These are phyloP conservation scores for Lagorchestes hirsutus DNA, from an alignment of 2,797 vertebrate genomes.

Conservation along the genomic window DNA sequence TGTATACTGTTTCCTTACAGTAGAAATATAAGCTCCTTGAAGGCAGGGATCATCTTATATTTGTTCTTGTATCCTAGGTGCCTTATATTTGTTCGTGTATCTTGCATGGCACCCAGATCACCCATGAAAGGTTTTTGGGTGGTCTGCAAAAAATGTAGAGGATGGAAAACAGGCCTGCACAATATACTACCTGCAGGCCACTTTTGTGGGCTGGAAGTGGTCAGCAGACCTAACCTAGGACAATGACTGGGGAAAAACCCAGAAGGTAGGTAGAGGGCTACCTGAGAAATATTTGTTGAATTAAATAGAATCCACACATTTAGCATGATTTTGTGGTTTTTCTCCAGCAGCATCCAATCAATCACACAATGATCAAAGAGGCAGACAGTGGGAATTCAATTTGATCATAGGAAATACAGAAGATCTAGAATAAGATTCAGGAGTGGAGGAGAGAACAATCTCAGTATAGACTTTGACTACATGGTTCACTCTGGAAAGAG, in stretches of 20 bases:
- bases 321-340: neutral
- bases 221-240: neutral
- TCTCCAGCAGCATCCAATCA: neutral
- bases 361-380: neutral
- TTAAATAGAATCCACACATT: neutral
- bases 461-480: neutral
- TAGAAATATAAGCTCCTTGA: neutral
- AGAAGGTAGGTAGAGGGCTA: neutral
- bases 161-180: no score
- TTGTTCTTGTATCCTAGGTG: neutral
- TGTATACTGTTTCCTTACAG: neutral
- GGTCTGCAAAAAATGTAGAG: no score
- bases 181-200: no score
- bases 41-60: neutral
- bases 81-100: neutral
- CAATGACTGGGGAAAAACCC: neutral
- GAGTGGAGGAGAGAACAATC: neutral
- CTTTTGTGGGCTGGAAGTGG: no score
- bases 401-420: neutral
- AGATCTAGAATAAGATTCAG: neutral
- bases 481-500: neutral
- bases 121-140: no score
- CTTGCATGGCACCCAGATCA: no score
- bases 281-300: neutral
- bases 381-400: neutral